These are phyloP conservation scores for Pogonocichla stellata DNA, from an alignment of 2,113 vertebrate genomes.

Conservation along the genomic window DNA sequence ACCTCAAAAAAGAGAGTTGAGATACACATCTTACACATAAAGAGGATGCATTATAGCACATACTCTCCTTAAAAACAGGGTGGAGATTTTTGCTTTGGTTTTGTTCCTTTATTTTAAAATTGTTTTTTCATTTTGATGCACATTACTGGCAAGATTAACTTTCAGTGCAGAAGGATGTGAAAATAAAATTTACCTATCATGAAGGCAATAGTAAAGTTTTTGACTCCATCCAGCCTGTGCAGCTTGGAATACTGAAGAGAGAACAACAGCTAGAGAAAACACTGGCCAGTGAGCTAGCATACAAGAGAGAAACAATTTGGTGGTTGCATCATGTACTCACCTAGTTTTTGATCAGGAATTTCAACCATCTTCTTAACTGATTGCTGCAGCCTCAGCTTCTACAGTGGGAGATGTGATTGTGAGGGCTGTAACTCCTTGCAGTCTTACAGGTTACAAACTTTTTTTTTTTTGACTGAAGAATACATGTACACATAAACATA, in stretches of 20 bases:
- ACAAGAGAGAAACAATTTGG: background rate
- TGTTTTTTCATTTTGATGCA: background rate
- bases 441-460: background rate
- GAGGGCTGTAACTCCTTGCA: background rate
- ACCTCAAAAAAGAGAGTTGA: background rate
- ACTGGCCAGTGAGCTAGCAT: background rate
- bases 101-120: background rate
- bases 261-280: background rate
- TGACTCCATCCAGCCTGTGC: background rate
- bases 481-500: background rate
- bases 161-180: background rate
- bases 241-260: background rate
- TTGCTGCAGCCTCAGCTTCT: slow-evolving; percentile 27
- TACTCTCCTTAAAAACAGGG: background rate
- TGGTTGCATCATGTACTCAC: slow-evolving; percentile 23
- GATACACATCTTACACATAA: background rate
- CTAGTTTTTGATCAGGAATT: background rate
- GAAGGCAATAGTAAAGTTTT: background rate
- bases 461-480: background rate
- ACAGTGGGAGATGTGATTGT: background rate
- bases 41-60: background rate
- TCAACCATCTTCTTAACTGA: slow-evolving; percentile 39
- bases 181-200: background rate
- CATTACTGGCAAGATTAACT: background rate
- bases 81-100: background rate